Conservation (phyloP, 2,113 vertebrate genomes). For the Tylochromis polylepis region DNA sequence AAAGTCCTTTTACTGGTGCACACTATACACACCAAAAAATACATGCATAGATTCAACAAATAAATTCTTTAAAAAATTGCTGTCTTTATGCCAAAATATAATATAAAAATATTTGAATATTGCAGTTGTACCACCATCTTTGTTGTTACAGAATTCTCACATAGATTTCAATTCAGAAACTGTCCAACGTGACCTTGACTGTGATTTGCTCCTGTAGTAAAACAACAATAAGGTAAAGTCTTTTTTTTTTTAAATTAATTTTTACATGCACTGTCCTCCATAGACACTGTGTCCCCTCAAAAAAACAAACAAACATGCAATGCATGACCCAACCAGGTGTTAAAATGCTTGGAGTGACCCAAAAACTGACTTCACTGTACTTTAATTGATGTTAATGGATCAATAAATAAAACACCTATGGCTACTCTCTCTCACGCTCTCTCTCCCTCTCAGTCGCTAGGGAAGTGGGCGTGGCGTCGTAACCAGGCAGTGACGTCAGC, state of each 20-base stretch:
- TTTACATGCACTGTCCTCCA: neutral
- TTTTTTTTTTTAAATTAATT: neutral
- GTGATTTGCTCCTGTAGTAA: neutral
- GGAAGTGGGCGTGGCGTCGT: slow-evolving; percentile 63
- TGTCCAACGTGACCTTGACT: neutral
- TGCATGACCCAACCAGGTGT: too few relatives aligned
- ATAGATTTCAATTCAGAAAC: neutral
- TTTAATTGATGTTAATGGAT: neutral
- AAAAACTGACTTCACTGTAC: neutral
- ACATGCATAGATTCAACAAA: neutral
- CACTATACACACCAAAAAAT: neutral
- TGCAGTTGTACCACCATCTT: neutral
- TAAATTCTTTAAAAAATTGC: neutral
- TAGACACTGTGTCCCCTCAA: too few relatives aligned
- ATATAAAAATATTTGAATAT: neutral
- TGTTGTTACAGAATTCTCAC: neutral
- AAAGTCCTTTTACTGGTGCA: rapidly evolving
- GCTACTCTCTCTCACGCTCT: neutral
- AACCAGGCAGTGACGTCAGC: slow-evolving; percentile 65
- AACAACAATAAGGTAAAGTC: neutral
- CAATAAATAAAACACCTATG: neutral
- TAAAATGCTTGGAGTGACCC: neutral
- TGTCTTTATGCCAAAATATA: neutral
- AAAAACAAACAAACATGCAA: too few relatives aligned
- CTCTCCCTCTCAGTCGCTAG: neutral